Percentiles rank a stretch among this genome's conserved stretches.
Evolutionary conservation across 2,113 vertebrate species (phyloP).

Genomic region (Protobothrops flavoviridis): DNA sequence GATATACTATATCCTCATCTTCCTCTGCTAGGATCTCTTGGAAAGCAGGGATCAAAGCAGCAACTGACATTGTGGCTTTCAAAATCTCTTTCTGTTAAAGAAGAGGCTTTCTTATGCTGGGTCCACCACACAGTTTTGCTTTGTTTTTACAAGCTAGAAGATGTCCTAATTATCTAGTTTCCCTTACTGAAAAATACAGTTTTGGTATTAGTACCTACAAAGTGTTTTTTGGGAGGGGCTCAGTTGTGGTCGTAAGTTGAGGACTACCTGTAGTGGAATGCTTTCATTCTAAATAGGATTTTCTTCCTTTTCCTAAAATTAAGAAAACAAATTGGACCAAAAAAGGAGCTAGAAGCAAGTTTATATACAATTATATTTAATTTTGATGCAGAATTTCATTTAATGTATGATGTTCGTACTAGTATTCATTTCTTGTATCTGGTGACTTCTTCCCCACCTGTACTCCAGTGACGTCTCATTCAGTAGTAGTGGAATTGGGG

Average conservation of each 20-base stretch:
- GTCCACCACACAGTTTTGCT: background rate
- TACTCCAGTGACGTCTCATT: background rate
- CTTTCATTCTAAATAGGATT: background rate
- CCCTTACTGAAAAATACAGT: background rate
- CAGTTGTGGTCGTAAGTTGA: too few species aligned
- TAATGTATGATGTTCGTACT: background rate
- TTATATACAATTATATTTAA: background rate
- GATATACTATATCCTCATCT: background rate
- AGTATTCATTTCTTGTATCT: background rate
- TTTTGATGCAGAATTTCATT: background rate
- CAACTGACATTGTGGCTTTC: background rate
- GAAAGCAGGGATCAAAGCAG: background rate
- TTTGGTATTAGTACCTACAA: too few species aligned
- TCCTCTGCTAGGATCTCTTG: background rate
- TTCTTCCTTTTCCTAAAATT: background rate
- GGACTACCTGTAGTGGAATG: background rate
- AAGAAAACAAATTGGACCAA: background rate
- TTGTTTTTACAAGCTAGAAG: background rate
- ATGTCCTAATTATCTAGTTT: background rate
- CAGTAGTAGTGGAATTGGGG: background rate
- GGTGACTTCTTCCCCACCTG: background rate
- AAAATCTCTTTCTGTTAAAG: background rate
- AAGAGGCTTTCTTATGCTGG: background rate
- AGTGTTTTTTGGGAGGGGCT: too few species aligned
- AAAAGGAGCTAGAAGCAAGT: background rate